Evolutionary conservation across 2,113 vertebrate species (phyloP).

Genomic region (Mugil cephalus): DNA sequence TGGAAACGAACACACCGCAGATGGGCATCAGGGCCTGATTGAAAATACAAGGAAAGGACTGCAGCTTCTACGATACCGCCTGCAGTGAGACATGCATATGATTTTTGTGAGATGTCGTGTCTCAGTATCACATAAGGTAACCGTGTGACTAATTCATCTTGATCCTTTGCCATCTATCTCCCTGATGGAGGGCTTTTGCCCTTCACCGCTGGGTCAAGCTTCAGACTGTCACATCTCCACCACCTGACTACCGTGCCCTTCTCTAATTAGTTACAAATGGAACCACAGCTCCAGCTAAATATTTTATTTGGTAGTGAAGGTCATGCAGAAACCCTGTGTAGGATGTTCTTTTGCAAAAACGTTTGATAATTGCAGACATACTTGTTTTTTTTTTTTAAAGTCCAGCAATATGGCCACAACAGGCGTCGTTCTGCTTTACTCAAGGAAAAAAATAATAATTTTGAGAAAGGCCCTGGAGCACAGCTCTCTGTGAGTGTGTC

Average conservation of each 20-base stretch:
- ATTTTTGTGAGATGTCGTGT: neutral
- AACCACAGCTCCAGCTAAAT: slow-evolving; percentile 46
- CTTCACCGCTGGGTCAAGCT: slow-evolving; percentile 13
- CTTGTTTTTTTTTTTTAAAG: too few relatives aligned
- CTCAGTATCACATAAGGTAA: too few relatives aligned
- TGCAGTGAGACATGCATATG: neutral
- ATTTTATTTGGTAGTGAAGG: slow-evolving; percentile 68
- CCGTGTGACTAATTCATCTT: neutral
- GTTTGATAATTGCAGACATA: too few relatives aligned
- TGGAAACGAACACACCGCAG: neutral
- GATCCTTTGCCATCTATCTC: slow-evolving; percentile 26
- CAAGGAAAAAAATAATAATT: slow-evolving; percentile 33
- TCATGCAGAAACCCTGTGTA: slow-evolving; percentile 8
- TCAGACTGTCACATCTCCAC: slow-evolving; percentile 4
- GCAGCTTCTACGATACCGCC: neutral
- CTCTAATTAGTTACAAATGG: slow-evolving; percentile 64
- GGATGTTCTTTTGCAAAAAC: slow-evolving; percentile 40
- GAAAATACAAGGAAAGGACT: neutral
- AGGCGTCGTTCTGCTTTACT: slow-evolving; percentile 21
- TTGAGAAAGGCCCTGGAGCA: slow-evolving; percentile 23
- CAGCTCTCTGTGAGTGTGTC: slow-evolving; percentile 44
- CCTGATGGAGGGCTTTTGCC: slow-evolving; percentile 24
- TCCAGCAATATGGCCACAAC: slow-evolving; percentile 46
- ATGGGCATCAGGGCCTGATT: neutral
- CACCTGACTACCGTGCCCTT: slow-evolving; percentile 31